Conservation (phyloP, 2,113 vertebrate species). For the Smithornis capensis region DNA sequence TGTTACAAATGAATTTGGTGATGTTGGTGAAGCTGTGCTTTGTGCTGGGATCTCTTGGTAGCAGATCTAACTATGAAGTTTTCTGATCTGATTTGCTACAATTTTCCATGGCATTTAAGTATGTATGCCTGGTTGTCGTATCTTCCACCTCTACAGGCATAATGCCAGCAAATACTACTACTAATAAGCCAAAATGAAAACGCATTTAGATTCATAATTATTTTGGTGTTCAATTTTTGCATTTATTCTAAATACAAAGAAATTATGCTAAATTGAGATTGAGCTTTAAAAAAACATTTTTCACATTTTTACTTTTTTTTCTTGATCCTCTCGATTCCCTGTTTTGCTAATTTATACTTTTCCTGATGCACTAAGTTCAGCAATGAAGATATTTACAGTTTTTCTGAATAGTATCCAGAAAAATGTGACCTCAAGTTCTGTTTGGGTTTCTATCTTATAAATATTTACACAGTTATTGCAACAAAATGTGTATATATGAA, state of each 20-base stretch:
- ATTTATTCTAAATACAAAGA: not conserved
- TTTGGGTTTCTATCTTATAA: not conserved
- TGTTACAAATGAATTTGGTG: not conserved
- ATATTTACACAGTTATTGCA: not conserved
- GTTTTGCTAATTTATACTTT: not conserved
- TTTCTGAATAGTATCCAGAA: not conserved
- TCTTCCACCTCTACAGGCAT: not conserved
- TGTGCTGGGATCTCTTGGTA: not conserved
- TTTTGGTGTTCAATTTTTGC: not conserved
- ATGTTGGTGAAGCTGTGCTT: not conserved
- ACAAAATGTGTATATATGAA: not conserved
- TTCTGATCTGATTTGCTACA: not conserved
- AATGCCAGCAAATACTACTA: not conserved
- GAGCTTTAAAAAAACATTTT: not conserved
- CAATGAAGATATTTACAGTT: not conserved
- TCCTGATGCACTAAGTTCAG: not conserved
- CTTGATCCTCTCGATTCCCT: not conserved
- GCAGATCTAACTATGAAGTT: not conserved
- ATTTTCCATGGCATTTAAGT: not conserved
- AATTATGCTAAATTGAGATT: not conserved
- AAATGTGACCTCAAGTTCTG: not conserved
- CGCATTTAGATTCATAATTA: not conserved
- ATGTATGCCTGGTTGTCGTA: not conserved
- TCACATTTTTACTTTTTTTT: not conserved
- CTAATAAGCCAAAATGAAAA: not conserved